Base-by-base conservation (phyloP, 2,113 vertebrate genomes). In the Macquaria australasica region DNA sequence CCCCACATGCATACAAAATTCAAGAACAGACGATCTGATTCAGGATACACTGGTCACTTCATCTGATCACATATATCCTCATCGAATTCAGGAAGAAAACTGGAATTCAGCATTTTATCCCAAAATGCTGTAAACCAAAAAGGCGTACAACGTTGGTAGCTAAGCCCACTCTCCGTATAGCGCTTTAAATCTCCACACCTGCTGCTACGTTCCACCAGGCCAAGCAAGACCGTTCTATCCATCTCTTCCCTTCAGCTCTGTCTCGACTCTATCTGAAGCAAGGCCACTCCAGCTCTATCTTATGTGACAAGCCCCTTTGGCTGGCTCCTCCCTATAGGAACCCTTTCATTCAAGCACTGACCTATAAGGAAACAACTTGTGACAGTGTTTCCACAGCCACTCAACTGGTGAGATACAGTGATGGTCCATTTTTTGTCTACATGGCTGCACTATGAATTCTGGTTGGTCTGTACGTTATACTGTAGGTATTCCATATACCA, bases 291-390 rank as follows among this genome's bases (percentile, higher is more conserved):
- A 68, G 18, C 8, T 56, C 71, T 48, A 43, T 20, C 51, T 82
- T 80, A 89, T 62, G 68, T 62, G 71, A 81, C 79, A 68, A 64
- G 15, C 73, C 88, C 79, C 63, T 58, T 14, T 16, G 4, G 5
- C 45, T 88, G 64, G 78, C 91, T 83, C 91, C 88, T 56, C 89
- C 89, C 83, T 39, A 50, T 34, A 72, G 51, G 64, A 88, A 73
- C 48, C 28, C 28, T 81, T 81, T 68, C 41, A 78, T 62, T 79
- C 55, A 71, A 50, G 1, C 70, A 53, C 16, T 51, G 58, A 72
- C 80, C 70, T 87, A 81, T 82, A 82, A 71, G 73, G 37, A 82
- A 79, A 34, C 59, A 8, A 67, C 20, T 3, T 64, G 70, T 62
- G 68, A 58, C 67, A 63, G 20, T 1, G 4, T 75, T 37, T 39